Base-by-base conservation (phyloP, 2,888 invertebrate species). In the Diploptera punctata region DNA sequence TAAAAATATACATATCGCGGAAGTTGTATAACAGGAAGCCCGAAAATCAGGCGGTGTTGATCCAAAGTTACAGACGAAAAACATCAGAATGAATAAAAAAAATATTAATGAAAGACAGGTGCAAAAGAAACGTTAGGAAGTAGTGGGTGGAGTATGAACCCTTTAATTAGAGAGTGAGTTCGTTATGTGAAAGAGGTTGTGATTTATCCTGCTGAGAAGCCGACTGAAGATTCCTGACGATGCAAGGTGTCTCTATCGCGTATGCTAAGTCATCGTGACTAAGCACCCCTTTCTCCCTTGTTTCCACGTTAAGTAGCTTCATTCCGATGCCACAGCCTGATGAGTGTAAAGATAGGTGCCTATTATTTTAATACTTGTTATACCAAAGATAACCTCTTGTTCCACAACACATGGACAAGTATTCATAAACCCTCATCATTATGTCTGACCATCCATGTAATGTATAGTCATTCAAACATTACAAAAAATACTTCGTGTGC, bases 301-400 rank as follows among this genome's bases (percentile, higher is more conserved):
- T n/a, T n/a, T n/a, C 31, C 31, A 2, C 52, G 54, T 49, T 68
- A 68, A 68, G 68, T 68, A 68, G 54, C 33, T 68, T 29, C 54
- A 52, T 49, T 68, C 68, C 33, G 47, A 47, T 26, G 21, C 7
- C n/a, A 67, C 21, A 1, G 52, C 13, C 24, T 1, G 52, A 52
- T 52, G 24, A 16, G 24, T 9, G 1, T 52, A 24, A 24, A 52
- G 52, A 52, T 52, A 52, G 24, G 19, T 21, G 52, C 3, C 44
- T 31, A 38, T 47, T 67, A 67, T 24, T 65, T 38, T 65, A 43
- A 16, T 65, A 65, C 29, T 31, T 65, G 65, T 65, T 43, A 65
- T 26, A 38, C 43, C 26, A 26, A 38, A 33, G 67, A 31, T 38
- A 21, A 24, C 24, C 2, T 19, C 24, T 16, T 52, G 52, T 52